Evolutionary conservation across 2,113 vertebrate genomes (phyloP).

Genomic region (Sebastes schlegelii): DNA sequence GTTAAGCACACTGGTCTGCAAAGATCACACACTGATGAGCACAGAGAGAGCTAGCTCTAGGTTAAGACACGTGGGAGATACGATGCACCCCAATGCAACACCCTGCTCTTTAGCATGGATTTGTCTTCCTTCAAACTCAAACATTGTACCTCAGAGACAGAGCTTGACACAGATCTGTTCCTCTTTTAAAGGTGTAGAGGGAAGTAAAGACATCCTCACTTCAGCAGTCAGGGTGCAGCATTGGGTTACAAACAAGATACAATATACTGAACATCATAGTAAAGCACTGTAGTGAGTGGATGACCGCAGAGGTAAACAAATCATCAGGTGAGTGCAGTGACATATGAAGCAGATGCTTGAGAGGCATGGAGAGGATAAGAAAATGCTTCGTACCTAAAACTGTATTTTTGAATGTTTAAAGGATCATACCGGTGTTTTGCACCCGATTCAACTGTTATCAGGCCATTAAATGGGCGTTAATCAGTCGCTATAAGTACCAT

Average conservation of each 20-base stretch:
- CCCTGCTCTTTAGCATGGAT: neutral
- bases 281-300: constrained; percentile 38
- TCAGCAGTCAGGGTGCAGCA: constrained; percentile 20
- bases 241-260: neutral
- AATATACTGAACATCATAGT: constrained; percentile 26
- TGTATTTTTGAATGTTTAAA: neutral
- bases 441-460: too few relatives aligned
- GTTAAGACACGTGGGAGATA: constrained; percentile 70
- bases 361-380: neutral
- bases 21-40: constrained; percentile 51
- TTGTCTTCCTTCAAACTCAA: neutral
- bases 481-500: too few relatives aligned
- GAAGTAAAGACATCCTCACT: neutral
- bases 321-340: constrained; percentile 8
- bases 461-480: too few relatives aligned
- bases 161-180: neutral
- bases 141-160: neutral
- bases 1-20: constrained; percentile 41
- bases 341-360: neutral
- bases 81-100: constrained; percentile 1
- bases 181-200: constrained; percentile 6
- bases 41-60: constrained; percentile 48
- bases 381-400: neutral
- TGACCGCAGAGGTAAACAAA: constrained; percentile 31
- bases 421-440: neutral